These are phyloP conservation scores for Actinemys pallida DNA, from an alignment of 2,113 vertebrate genomes.

Conservation along the genomic window DNA sequence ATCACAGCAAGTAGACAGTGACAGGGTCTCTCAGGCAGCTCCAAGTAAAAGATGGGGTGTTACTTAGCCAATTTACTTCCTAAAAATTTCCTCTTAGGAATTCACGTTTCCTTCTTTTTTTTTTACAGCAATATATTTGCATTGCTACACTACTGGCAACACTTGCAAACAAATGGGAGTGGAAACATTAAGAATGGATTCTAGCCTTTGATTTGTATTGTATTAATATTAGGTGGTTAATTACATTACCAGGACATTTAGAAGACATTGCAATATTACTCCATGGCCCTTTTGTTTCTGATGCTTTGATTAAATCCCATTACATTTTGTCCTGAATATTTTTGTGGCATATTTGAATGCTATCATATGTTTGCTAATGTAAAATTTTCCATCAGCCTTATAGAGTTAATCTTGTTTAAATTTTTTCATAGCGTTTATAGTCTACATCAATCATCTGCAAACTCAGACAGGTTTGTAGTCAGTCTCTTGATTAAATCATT, in stretches of 20 bases:
- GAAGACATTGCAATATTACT: neutral
- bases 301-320: neutral
- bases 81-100: neutral
- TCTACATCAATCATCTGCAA: neutral
- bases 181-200: neutral
- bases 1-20: neutral
- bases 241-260: neutral
- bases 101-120: neutral
- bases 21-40: neutral
- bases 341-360: neutral
- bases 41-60: neutral
- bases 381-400: neutral
- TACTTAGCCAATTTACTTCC: neutral
- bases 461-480: neutral
- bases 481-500: neutral
- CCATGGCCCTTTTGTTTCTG: neutral
- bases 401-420: neutral
- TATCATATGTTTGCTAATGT: neutral
- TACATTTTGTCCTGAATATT: neutral
- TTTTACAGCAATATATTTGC: neutral
- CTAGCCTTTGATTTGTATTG: neutral
- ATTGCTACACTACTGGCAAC: neutral
- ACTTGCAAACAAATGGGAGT: neutral
- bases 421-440: neutral
- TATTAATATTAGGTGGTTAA: neutral